Conservation (phyloP, 1,140 invertebrate genomes). For the Brachionus asplanchnoidis region DNA sequence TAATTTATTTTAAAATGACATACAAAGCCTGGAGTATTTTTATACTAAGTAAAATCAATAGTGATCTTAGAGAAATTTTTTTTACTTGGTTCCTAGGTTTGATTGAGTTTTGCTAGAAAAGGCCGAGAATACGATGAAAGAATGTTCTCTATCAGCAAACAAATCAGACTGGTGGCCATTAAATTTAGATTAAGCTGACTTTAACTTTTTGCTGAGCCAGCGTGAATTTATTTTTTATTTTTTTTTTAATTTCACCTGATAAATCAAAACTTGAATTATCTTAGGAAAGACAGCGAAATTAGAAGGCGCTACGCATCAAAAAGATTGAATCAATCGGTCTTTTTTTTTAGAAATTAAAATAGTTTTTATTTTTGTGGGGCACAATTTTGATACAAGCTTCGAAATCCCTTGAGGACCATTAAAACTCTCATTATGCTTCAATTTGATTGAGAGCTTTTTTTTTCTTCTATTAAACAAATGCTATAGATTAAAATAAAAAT, state of each 20-base stretch:
- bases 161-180: neutral
- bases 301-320: neutral
- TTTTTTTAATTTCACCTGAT: neutral
- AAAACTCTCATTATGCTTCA: neutral
- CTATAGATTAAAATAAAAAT: neutral
- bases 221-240: neutral
- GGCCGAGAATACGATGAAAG: neutral
- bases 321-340: neutral
- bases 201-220: neutral
- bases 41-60: neutral
- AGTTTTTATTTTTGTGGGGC: neutral
- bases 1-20: neutral
- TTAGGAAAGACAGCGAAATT: neutral
- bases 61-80: neutral
- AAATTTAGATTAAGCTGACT: neutral
- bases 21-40: neutral
- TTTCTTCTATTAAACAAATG: neutral
- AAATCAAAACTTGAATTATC: neutral
- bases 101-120: neutral
- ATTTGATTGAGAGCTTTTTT: neutral
- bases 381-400: neutral
- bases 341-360: neutral
- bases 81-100: neutral
- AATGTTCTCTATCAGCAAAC: constrained; percentile 1
- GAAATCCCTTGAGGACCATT: neutral